Evolutionary conservation across 2,113 vertebrate species (phyloP).

Genomic region (Ivindomyrus marchei): DNA sequence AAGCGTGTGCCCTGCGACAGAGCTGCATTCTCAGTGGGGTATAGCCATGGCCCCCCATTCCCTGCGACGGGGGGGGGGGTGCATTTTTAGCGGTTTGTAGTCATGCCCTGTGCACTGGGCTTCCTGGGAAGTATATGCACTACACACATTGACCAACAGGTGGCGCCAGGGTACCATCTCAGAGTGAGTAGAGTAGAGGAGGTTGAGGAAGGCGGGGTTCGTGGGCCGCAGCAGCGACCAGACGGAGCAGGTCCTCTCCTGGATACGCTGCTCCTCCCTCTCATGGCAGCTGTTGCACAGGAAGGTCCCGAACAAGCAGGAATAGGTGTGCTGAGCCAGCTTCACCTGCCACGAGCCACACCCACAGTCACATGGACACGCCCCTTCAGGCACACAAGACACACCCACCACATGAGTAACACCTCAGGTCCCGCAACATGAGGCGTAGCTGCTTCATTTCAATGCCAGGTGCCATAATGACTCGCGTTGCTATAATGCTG

Average conservation of each 20-base stretch:
- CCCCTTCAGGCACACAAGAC: too few relatives aligned
- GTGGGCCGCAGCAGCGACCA: slow-evolving; percentile 91
- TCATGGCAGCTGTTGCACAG: slow-evolving; percentile 96
- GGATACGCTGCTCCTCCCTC: slow-evolving; percentile 81
- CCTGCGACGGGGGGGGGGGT: background rate
- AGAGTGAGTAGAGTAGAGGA: slow-evolving; percentile 89
- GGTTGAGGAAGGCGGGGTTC: slow-evolving; percentile 89
- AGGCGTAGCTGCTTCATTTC: background rate
- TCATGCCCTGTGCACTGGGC: background rate
- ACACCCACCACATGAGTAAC: background rate
- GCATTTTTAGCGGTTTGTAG: background rate
- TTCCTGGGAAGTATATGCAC: background rate
- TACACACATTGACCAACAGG: background rate
- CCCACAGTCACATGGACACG: background rate
- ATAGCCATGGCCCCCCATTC: background rate
- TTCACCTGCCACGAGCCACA: slow-evolving; percentile 70
- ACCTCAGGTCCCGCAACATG: background rate
- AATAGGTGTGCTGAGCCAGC: slow-evolving; percentile 94
- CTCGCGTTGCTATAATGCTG: background rate
- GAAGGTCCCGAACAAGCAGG: slow-evolving; percentile 97
- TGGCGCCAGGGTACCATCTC: slow-evolving; percentile 70
- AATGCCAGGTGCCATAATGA: background rate
- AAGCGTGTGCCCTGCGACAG: background rate
- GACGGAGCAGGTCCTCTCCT: slow-evolving; percentile 89
- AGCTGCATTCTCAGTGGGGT: background rate